phyloP scores from a whole-genome alignment of 2,888 invertebrate genomes.

The Platycnemis pennipes region DNA sequence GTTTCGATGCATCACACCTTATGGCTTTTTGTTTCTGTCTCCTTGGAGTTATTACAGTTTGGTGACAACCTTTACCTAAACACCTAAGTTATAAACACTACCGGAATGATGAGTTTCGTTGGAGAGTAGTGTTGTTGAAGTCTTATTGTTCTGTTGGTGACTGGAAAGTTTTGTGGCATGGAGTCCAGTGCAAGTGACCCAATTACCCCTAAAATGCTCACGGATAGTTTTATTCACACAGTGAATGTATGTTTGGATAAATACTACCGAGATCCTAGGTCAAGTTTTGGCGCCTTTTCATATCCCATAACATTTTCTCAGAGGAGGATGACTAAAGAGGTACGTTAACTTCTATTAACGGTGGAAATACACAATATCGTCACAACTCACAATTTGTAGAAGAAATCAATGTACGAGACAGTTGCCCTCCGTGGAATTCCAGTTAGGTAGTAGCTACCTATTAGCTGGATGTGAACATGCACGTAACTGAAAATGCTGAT shows the following conservation, averaged over 20 bases:
- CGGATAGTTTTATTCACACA: not conserved
- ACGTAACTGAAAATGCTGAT: too few species aligned
- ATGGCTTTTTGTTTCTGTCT: not conserved
- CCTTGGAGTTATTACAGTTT: not conserved
- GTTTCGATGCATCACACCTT: not conserved
- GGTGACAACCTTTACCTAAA: not conserved
- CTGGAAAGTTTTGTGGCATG: not conserved
- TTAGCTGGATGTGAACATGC: too few species aligned
- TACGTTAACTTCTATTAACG: not conserved
- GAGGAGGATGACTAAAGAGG: slow-evolving; percentile 2
- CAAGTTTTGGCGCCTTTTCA: not conserved
- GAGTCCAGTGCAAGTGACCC: not conserved
- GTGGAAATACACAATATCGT: too few species aligned
- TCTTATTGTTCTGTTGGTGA: not conserved
- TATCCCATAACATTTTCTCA: not conserved
- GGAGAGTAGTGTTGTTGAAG: too few species aligned
- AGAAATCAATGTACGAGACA: too few species aligned
- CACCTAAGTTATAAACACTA: not conserved
- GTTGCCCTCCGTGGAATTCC: too few species aligned
- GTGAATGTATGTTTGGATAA: slow-evolving; percentile 33
- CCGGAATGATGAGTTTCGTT: not conserved
- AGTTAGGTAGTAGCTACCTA: too few species aligned
- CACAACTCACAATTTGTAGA: too few species aligned
- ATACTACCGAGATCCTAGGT: slow-evolving; percentile 28
- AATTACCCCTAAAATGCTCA: not conserved